phyloP scores from a whole-genome alignment of 1,140 invertebrate species.

The Lineus longissimus region DNA sequence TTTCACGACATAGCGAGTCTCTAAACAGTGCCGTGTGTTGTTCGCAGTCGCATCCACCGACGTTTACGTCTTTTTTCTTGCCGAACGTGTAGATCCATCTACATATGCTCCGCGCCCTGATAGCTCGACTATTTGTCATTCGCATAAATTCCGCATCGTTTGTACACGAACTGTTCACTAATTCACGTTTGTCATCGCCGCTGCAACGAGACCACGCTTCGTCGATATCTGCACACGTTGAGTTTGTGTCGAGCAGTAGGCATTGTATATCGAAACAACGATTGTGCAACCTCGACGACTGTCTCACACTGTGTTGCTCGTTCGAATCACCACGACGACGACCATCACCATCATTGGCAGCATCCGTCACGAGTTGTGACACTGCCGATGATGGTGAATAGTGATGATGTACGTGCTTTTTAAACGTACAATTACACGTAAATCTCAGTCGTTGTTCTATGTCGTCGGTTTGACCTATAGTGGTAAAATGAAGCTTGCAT shows the following conservation, averaged over 20 bases:
- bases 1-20: neutral
- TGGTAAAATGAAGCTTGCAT: neutral
- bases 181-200: neutral
- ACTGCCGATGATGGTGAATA: no score
- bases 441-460: neutral
- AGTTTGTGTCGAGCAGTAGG: no score
- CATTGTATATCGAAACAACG: no score
- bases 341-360: no score
- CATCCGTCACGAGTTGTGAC: no score
- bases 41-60: neutral
- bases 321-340: no score
- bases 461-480: neutral
- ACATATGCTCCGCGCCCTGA: neutral
- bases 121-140: neutral
- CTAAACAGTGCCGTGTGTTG: neutral
- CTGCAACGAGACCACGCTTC: neutral
- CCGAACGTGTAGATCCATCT: neutral
- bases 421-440: neutral
- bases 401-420: no score
- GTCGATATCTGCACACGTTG: neutral
- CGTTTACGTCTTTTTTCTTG: neutral
- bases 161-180: neutral
- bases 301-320: no score
- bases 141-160: neutral
- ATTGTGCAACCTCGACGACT: no score